Evolutionary conservation across 2,797 vertebrate genomes (phyloP).

Genomic region (Poecilia picta): DNA sequence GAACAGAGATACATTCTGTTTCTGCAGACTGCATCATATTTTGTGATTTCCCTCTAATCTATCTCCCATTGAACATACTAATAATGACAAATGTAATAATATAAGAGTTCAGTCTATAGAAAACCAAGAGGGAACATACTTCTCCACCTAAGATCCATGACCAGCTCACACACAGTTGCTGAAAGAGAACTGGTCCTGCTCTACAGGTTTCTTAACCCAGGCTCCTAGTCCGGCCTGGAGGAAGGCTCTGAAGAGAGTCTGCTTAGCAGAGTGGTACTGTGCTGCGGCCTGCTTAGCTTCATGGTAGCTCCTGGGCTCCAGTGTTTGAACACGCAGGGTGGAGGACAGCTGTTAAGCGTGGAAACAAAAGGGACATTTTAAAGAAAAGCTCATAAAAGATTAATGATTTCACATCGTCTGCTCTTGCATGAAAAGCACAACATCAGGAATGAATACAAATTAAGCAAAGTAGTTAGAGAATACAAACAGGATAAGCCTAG

Average conservation of each 20-base stretch:
- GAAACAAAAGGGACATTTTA: neutral
- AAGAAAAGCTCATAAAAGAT: neutral
- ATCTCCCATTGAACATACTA: constrained; percentile 1
- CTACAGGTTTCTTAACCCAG: constrained; percentile 94
- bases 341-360: constrained; percentile 77
- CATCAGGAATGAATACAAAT: neutral
- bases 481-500: neutral
- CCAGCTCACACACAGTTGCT: constrained; percentile 44
- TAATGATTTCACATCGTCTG: neutral
- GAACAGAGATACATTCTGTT: too few relatives aligned
- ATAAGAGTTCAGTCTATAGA: constrained; percentile 2
- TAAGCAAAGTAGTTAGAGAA: neutral
- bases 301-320: constrained; percentile 84
- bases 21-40: too few relatives aligned
- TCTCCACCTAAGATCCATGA: neutral
- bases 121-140: neutral
- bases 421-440: neutral
- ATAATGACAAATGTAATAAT: neutral
- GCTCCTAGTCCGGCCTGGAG: constrained; percentile 89
- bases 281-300: constrained; percentile 89
- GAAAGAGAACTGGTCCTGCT: constrained; percentile 93
- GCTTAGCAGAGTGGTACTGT: constrained; percentile 90
- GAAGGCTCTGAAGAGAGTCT: constrained; percentile 88
- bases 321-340: constrained; percentile 79
- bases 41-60: neutral